Base-by-base conservation (phyloP, 35 echinoderm and acorn worm genomes). In the Nesometra sesokonis region DNA sequence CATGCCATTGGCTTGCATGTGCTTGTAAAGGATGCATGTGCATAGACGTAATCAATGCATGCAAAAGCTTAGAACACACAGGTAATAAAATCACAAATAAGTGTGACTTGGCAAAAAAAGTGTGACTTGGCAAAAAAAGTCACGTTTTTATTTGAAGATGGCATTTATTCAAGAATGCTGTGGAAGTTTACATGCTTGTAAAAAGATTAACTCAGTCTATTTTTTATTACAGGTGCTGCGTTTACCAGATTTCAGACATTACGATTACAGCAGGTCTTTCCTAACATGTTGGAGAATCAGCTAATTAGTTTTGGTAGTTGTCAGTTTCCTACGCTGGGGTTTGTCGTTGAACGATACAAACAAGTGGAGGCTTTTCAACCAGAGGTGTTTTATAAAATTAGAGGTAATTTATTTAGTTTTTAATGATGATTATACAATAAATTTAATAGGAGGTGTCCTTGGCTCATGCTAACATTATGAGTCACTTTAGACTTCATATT, bases 291-390 rank as follows among this genome's bases (percentile, higher is more conserved):
- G 43, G 87, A 89, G 13, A 76, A 92, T 9, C 89, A 93, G 52
- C 85, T 94, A 27, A 99, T 99, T 32, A 94, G 96, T 47, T 99
- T 99, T 89, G 96, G 96, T 31, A 92, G 89, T 43, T 99, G 96
- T 81, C 96, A 99, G 88, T 99, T 99, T 82, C 96, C 96, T 17
- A 99, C 96, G 13, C 80, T 99, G 27, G 96, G 96, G 0, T 99
- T 99, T 90, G 96, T 99, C 23, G 96, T 99, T 35, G 96, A 99
- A 39, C 46, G 96, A 32, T 99, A 94, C 77, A 99, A 99, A 67
- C 96, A 94, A 82, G 90, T 94, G 19, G 92, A 99, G 27, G 92
- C 92, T 15, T 99, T 99, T 77, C 88, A 94, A 77, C 88, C 96
- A 29, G 96, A 99, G 43, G 46, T 79, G 37, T 99, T 99, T 85